Evolutionary conservation across 1,140 invertebrate genomes (phyloP).

Genomic region (Drosophila ogumai): DNA sequence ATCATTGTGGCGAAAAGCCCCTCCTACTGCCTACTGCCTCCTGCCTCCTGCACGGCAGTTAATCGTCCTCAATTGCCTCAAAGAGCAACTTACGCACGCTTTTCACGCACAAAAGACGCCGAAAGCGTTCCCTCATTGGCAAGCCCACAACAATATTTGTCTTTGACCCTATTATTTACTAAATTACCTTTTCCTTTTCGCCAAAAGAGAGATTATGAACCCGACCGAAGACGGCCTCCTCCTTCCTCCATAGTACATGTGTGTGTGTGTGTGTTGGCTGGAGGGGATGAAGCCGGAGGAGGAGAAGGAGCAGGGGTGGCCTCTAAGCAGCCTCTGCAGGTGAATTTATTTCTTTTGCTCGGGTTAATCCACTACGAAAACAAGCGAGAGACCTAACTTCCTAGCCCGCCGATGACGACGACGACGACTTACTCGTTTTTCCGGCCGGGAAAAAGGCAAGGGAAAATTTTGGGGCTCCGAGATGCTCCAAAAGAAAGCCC

Average conservation of each 20-base stretch:
- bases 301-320: background rate
- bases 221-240: slow-evolving; percentile 35
- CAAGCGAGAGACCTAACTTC: slow-evolving; percentile 42
- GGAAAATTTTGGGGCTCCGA: background rate
- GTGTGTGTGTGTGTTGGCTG: background rate
- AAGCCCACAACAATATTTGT: slow-evolving; percentile 75
- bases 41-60: slow-evolving; percentile 36
- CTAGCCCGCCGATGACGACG: slow-evolving; percentile 3
- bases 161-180: slow-evolving; percentile 82
- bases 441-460: background rate
- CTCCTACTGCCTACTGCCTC: no score
- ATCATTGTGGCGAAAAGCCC: no score
- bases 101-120: slow-evolving; percentile 76
- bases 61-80: slow-evolving; percentile 73
- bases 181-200: slow-evolving; percentile 76
- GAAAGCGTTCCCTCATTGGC: slow-evolving; percentile 64
- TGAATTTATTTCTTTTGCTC: slow-evolving; percentile 80
- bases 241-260: no score
- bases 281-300: background rate
- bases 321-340: slow-evolving; percentile 64
- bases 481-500: slow-evolving; percentile 35
- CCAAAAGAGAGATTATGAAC: slow-evolving; percentile 37
- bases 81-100: slow-evolving; percentile 74
- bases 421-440: background rate
- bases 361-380: slow-evolving; percentile 77